Percentiles rank a stretch among this genome's conserved stretches.
Conservation (phyloP, 2,888 invertebrate genomes). For the Miltochrista miniata region DNA sequence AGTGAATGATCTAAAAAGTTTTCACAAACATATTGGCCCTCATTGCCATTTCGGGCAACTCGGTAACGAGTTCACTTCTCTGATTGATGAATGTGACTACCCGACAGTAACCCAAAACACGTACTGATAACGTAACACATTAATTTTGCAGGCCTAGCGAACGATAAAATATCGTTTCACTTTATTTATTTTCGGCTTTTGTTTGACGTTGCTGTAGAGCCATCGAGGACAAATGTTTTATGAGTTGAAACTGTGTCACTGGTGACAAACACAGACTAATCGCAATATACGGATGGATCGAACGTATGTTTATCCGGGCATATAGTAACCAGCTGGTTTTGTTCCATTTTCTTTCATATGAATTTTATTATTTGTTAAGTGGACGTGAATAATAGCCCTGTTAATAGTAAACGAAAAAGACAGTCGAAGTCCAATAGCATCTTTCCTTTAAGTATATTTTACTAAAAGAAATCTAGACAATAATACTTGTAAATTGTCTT, state of each 20-base stretch:
- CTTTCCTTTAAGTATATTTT: too few relatives aligned
- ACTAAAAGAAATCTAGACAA: too few relatives aligned
- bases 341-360: not conserved
- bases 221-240: conserved; percentile 19
- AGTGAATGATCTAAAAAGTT: conserved; percentile 81
- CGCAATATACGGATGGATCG: conserved; percentile 9
- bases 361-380: not conserved
- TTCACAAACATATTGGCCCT: conserved; percentile 65
- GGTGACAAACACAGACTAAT: conserved; percentile 8
- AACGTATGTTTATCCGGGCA: conserved; percentile 2
- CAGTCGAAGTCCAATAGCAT: too few relatives aligned
- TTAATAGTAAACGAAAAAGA: too few relatives aligned
- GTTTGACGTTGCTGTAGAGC: conserved; percentile 29
- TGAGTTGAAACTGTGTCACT: conserved; percentile 23
- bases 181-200: conserved; percentile 39
- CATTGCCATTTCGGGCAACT: conserved; percentile 68
- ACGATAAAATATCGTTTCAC: conserved; percentile 46
- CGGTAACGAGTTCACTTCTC: conserved; percentile 75
- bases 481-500: too few relatives aligned
- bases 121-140: conserved; percentile 68
- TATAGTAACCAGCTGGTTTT: not conserved
- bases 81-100: conserved; percentile 74
- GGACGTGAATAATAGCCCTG: too few relatives aligned
- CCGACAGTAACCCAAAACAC: conserved; percentile 50
- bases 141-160: conserved; percentile 52